phyloP scores from a whole-genome alignment of 2,797 vertebrate species.

The Leptatherina wallacei region DNA sequence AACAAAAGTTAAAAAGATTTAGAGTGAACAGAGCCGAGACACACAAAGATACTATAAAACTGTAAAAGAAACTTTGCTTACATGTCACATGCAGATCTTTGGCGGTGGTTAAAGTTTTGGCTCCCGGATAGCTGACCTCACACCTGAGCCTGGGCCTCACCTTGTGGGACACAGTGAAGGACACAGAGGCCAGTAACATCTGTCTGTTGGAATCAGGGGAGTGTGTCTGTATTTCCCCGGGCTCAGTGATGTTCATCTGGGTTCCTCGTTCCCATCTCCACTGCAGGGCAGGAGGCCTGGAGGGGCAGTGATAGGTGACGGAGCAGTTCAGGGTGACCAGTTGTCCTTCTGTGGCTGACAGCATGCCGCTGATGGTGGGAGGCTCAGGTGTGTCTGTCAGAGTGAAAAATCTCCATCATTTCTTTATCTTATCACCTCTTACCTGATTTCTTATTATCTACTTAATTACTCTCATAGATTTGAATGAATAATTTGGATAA shows the following conservation, averaged over 20 bases:
- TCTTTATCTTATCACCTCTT: background rate
- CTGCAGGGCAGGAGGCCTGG: conserved; percentile 68
- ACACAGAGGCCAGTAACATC: conserved; percentile 68
- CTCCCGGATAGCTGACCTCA: conserved; percentile 69
- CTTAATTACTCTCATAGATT: background rate
- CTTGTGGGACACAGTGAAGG: conserved; percentile 74
- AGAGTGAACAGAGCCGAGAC: background rate
- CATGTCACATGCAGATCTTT: conserved; percentile 81
- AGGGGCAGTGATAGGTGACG: conserved; percentile 75
- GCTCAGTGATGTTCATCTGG: conserved; percentile 43
- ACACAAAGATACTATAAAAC: background rate
- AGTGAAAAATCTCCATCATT: conserved; percentile 3
- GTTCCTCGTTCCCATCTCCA: conserved; percentile 79
- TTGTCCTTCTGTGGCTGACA: conserved; percentile 77
- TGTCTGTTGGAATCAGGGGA: conserved; percentile 35
- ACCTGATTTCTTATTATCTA: background rate
- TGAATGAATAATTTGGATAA: background rate
- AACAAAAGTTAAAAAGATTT: background rate
- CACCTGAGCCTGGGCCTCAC: conserved; percentile 79
- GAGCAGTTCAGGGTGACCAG: conserved; percentile 82
- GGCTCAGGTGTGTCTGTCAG: conserved; percentile 72
- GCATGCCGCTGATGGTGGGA: conserved; percentile 74
- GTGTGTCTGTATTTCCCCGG: conserved; percentile 28
- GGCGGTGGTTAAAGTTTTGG: conserved; percentile 18
- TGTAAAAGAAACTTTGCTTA: conserved; percentile 50